phyloP scores from a whole-genome alignment of 2,113 vertebrate genomes.

The Typhlomys cinereus region DNA sequence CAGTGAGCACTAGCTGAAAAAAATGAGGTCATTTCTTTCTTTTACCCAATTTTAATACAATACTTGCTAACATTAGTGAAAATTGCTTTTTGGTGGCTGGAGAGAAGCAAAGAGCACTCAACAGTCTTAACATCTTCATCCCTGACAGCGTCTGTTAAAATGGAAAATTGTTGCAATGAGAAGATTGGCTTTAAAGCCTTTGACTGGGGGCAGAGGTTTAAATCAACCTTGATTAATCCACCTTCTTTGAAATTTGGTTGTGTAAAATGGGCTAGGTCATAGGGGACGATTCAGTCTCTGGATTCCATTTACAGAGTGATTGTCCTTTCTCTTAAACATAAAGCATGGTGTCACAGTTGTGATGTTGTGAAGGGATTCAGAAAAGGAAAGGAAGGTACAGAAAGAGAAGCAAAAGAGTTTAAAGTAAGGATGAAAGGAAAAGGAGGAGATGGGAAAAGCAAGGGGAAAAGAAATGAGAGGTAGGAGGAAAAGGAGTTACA shows the following conservation, averaged over 20 bases:
- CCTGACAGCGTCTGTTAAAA: constrained; percentile 82
- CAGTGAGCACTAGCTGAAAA: constrained; percentile 33
- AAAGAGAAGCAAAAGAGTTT: not conserved
- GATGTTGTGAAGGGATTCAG: constrained; percentile 3
- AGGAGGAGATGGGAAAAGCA: not conserved
- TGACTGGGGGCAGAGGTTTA: constrained; percentile 81
- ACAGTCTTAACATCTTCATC: constrained; percentile 83
- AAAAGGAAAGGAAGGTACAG: not conserved
- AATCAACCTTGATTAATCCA: constrained; percentile 88
- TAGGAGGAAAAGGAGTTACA: not conserved
- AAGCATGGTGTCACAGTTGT: constrained; percentile 22
- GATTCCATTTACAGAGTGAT: constrained; percentile 51
- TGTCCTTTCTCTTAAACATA: constrained; percentile 36
- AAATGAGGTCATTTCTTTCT: constrained; percentile 52
- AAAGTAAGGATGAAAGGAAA: constrained; percentile 25
- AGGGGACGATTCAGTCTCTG: constrained; percentile 46
- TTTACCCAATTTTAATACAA: constrained; percentile 73
- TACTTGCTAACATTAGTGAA: constrained; percentile 69
- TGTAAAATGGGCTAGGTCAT: constrained; percentile 83
- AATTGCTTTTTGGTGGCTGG: constrained; percentile 75
- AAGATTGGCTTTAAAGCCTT: constrained; percentile 86
- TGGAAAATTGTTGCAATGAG: constrained; percentile 82
- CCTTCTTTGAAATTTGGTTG: constrained; percentile 84
- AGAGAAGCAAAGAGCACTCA: constrained; percentile 74
- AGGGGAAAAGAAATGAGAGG: constrained; percentile 17